Base-by-base conservation (phyloP, 2,888 invertebrate species). In the Acanthoscelides obtectus region DNA sequence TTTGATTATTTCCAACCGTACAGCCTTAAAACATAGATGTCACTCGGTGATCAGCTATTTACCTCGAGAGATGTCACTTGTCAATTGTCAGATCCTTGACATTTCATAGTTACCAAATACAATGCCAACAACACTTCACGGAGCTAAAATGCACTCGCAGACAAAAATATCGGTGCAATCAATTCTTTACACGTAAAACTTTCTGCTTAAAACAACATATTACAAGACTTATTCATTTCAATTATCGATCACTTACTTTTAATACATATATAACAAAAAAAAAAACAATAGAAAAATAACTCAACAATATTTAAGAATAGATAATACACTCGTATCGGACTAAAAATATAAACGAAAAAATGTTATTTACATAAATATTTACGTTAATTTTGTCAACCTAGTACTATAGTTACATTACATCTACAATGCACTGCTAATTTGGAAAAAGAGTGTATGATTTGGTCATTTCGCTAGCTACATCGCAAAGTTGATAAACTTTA, bases 361-460 rank as follows among this genome's bases (percentile, higher is more conserved):
- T 66, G 22, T 20, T 66, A 66, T 66, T 66, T 66, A 66, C 66
- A 66, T n/a, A 66, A 66, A 66, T 22, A 20, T 8, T 66, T 20
- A 4, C 20, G 20, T 20, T 66, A 45, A 45, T 66, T 22, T 21
- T n/a, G 17, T 21, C 20, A 22, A 21, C 66, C 8, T 3, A 22
- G 21, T 17, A n/a, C 8, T 66, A 66, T 17, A 2, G 5, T 66
- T 66, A 6, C 20, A 17, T 22, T 66, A 66, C 22, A 22, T 5
- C 66, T 66, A 66, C 22, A 66, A 21, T 21, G 22, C 22, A 6
- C 20, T 66, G 19, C 3, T 66, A 5, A 66, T 22, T 22, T 68
- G 68, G 22, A 22, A 68, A 45, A 68, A 68, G 68, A 22, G 68
- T 8, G 19, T 20, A 68, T 8, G 22, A 66, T 66, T 66, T 66